These are phyloP conservation scores for Adrianichthys oophorus DNA, from an alignment of 2,797 vertebrate genomes.

Conservation along the genomic window DNA sequence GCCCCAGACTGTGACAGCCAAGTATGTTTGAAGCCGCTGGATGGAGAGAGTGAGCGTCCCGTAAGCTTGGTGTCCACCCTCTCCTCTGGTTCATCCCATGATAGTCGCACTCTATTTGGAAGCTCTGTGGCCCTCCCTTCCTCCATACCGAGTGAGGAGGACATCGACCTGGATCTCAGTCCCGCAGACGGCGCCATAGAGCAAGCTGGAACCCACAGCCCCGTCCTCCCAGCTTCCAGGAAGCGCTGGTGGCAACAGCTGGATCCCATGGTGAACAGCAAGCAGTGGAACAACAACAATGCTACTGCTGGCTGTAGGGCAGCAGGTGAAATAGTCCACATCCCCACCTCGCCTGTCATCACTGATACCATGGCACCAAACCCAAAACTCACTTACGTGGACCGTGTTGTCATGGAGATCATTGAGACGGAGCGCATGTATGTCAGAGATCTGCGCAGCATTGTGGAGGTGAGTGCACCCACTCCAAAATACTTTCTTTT, in stretches of 20 bases:
- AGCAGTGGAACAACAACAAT: conserved; percentile 77
- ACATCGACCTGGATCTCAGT: conserved; percentile 78
- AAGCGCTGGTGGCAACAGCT: conserved; percentile 39
- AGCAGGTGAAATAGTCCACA: conserved; percentile 35
- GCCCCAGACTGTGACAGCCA: conserved; percentile 65
- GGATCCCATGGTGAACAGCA: conserved; percentile 32
- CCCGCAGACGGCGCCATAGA: conserved; percentile 51
- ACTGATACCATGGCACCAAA: conserved; percentile 69
- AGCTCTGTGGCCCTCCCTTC: conserved; percentile 61
- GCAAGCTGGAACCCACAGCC: conserved; percentile 29
- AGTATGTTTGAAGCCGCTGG: conserved; percentile 61
- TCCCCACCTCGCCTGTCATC: conserved; percentile 72
- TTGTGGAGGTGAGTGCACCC: conserved; percentile 87
- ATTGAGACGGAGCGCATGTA: conserved; percentile 96
- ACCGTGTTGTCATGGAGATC: conserved; percentile 94
- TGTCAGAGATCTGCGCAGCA: conserved; percentile 89
- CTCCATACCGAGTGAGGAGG: conserved; percentile 60
- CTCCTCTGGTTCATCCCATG: conserved; percentile 82
- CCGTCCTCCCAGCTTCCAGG: conserved; percentile 23
- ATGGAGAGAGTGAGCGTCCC: conserved; percentile 78
- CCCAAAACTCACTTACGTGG: conserved; percentile 89
- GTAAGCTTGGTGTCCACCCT: conserved; percentile 79
- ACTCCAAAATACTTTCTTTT: too few species aligned
- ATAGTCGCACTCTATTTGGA: conserved; percentile 79
- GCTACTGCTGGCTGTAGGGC: conserved; percentile 47